phyloP scores from a whole-genome alignment of 2,797 vertebrate genomes.

The Sparidentex hasta region DNA sequence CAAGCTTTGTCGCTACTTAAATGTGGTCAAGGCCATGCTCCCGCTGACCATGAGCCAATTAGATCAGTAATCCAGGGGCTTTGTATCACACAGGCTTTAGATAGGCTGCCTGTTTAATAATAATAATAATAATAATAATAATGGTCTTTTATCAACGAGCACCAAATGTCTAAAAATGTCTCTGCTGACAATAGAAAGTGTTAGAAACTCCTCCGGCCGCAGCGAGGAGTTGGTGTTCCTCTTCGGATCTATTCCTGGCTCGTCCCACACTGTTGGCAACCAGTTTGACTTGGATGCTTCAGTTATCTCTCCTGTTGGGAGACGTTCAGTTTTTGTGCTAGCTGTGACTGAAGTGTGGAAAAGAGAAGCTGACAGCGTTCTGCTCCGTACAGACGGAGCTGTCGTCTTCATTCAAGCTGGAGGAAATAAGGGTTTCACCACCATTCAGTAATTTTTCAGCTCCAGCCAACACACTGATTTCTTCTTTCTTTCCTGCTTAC shows the following conservation, averaged over 20 bases:
- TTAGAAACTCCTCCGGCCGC: background rate
- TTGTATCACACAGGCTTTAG: background rate
- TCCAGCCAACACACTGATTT: background rate
- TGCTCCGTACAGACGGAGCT: background rate
- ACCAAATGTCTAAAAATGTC: background rate
- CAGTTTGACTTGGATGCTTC: background rate
- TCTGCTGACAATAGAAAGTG: background rate
- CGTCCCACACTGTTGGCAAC: slow-evolving; percentile 27
- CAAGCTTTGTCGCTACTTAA: background rate
- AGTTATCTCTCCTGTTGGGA: background rate
- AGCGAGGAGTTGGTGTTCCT: background rate
- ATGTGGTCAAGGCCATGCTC: too few relatives aligned
- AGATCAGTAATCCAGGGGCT: background rate
- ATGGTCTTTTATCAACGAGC: background rate
- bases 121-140: too few relatives aligned
- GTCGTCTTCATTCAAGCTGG: background rate
- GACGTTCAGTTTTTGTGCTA: slow-evolving; percentile 3
- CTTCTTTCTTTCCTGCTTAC: background rate
- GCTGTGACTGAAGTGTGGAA: background rate
- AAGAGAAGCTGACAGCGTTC: background rate
- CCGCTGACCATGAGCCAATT: background rate
- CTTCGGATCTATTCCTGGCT: slow-evolving; percentile 14
- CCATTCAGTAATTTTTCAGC: background rate
- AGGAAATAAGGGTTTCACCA: background rate
- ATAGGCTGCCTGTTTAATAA: background rate